phyloP scores from a whole-genome alignment of 2,888 invertebrate species.

The Lordiphosa fenestrarum region DNA sequence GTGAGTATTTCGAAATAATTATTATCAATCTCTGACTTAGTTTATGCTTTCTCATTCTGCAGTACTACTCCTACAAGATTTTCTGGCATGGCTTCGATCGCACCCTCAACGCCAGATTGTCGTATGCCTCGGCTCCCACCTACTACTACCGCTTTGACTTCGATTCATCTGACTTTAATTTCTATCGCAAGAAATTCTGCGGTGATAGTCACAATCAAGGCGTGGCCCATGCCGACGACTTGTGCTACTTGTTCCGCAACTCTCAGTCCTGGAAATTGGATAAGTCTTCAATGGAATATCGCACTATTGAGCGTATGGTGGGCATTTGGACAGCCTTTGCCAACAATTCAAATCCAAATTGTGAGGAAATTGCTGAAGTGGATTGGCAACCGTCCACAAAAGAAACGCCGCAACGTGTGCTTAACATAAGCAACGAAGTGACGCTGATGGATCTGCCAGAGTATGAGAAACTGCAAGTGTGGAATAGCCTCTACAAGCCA shows the following conservation, averaged over 20 bases:
- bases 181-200: slow-evolving; percentile 62
- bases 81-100: slow-evolving; percentile 77
- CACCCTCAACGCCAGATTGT: slow-evolving; percentile 58
- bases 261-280: slow-evolving; percentile 47
- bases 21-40: not conserved
- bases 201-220: slow-evolving; percentile 59
- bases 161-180: slow-evolving; percentile 74
- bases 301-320: slow-evolving; percentile 68
- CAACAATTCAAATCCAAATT: slow-evolving; percentile 67
- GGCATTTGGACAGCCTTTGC: slow-evolving; percentile 75
- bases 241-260: slow-evolving; percentile 70
- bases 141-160: slow-evolving; percentile 76
- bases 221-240: slow-evolving; percentile 75
- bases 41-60: not conserved
- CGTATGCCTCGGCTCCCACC: slow-evolving; percentile 58
- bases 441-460: slow-evolving; percentile 68
- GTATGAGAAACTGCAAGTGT: slow-evolving; percentile 56
- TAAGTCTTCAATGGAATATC: slow-evolving; percentile 59
- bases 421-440: slow-evolving; percentile 68
- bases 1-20: slow-evolving; percentile 28
- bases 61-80: slow-evolving; percentile 70
- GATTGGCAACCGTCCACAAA: slow-evolving; percentile 49
- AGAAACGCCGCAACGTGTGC: slow-evolving; percentile 48
- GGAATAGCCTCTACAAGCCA: slow-evolving; percentile 64
- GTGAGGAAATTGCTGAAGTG: slow-evolving; percentile 50